Percentiles rank a stretch among this genome's conserved stretches.
phyloP scores from a whole-genome alignment of 1,140 invertebrate species.

The Apis florea region DNA sequence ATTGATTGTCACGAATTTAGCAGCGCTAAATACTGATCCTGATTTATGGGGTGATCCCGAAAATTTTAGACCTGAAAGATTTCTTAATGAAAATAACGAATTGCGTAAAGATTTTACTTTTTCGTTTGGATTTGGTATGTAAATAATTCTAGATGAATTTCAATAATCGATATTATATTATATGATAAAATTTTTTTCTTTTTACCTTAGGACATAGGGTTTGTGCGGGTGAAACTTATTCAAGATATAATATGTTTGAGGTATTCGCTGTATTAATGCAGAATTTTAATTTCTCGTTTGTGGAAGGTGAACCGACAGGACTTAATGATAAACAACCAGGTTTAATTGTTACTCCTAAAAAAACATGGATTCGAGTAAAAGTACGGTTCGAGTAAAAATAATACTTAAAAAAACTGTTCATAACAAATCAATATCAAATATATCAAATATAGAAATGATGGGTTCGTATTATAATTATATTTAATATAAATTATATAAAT shows the following conservation, averaged over 20 bases:
- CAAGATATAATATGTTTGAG: slow-evolving; percentile 85
- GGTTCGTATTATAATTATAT: too few species aligned
- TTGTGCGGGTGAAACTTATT: slow-evolving; percentile 88
- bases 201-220: slow-evolving; percentile 83
- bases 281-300: slow-evolving; percentile 81
- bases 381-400: slow-evolving; percentile 54
- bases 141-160: not conserved
- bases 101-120: slow-evolving; percentile 77
- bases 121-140: slow-evolving; percentile 83
- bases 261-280: slow-evolving; percentile 84
- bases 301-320: slow-evolving; percentile 71
- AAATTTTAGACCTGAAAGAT: slow-evolving; percentile 86
- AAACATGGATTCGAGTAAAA: slow-evolving; percentile 72
- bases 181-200: not conserved
- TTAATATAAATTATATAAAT: too few species aligned
- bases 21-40: slow-evolving; percentile 81
- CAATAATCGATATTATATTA: not conserved
- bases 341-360: slow-evolving; percentile 69
- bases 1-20: slow-evolving; percentile 80
- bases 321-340: slow-evolving; percentile 72
- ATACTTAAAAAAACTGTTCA: not conserved
- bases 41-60: slow-evolving; percentile 86
- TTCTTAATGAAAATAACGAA: slow-evolving; percentile 76
- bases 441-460: too few species aligned
- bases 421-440: too few species aligned